Evolutionary conservation across 2,113 vertebrate genomes (phyloP), one percentile per base, ranked within the genome.

Genomic region (Pelvicachromis taeniatus): DNA sequence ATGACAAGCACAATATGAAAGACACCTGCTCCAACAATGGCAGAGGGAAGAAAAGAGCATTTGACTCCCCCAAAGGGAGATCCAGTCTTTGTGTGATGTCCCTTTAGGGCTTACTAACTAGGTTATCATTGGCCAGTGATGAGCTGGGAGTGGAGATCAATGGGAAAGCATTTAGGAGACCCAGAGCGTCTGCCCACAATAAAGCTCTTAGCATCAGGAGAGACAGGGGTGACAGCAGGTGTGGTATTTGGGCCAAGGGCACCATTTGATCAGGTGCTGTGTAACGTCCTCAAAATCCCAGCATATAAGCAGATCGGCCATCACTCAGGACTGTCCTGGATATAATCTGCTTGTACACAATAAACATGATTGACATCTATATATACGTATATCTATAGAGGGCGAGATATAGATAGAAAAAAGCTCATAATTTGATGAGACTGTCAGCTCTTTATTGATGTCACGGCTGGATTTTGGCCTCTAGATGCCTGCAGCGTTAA

Each of bases 241-340:
- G 21, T 11, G 19, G 82, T 61, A 85, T 87, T 82, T 45, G 58
- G 90, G 84, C 77, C 84, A 91, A 85, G 83, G 90, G 42, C 85
- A 81, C 52, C 59, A 23, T 84, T 83, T 87, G 87, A 92, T 85
- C 84, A 88, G 85, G 81, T 81, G 84, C 40, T 50, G 63, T 13
- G 4, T 59, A 35, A 90, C 75, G 80, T 61, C 78, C 78, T 68
- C 61, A 81, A 83, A 91, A 81, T 80, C 78, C 70, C 82, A 53
- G 58, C 82, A 56, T 82, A 86, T 93, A 94, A 93, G 93, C 94
- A 63, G 91, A 93, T 93, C 88, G 91, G 81, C 77, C 85, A 56
- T 73, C 81, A 63, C 87, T 88, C 81, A 55, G 78, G 81, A 77
- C 82, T 40, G 54, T 87, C 73, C 82, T 70, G 80, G 82, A 84